Conservation (phyloP, 2,888 invertebrate species). For the Apodemia mormo region DNA sequence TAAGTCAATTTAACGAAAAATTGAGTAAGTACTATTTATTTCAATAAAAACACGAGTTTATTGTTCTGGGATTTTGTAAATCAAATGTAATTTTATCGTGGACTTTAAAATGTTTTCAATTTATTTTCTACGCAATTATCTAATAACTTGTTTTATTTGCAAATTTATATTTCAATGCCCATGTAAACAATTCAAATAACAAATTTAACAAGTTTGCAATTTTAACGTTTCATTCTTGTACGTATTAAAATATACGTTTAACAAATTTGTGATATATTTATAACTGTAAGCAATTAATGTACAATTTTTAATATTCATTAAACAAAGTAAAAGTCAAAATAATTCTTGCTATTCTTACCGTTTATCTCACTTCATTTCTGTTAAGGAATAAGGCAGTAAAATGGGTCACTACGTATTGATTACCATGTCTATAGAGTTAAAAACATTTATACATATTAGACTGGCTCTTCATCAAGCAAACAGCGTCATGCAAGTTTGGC, state of each 20-base stretch:
- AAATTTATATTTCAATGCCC: not conserved
- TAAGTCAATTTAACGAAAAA: not conserved
- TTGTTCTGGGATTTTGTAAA: not conserved
- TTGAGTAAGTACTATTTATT: not conserved
- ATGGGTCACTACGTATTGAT: too few relatives aligned
- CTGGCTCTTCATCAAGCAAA: too few relatives aligned
- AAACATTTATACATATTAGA: too few relatives aligned
- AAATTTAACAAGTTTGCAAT: not conserved
- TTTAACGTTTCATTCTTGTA: not conserved
- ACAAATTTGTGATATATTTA: conserved; percentile 21
- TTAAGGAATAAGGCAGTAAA: too few relatives aligned
- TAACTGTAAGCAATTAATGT: conserved; percentile 23
- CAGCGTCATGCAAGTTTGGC: too few relatives aligned
- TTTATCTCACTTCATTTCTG: too few relatives aligned
- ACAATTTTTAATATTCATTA: conserved; percentile 18
- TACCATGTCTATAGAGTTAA: too few relatives aligned
- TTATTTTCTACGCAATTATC: not conserved
- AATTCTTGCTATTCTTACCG: not conserved
- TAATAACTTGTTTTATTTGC: too few relatives aligned
- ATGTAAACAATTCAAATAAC: not conserved
- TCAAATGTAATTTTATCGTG: not conserved
- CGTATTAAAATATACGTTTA: not conserved
- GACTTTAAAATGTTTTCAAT: not conserved
- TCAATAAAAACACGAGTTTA: not conserved
- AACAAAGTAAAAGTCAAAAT: not conserved